Evolutionary conservation across 1,140 invertebrate species (phyloP).

Genomic region (Frieseomelitta varia): DNA sequence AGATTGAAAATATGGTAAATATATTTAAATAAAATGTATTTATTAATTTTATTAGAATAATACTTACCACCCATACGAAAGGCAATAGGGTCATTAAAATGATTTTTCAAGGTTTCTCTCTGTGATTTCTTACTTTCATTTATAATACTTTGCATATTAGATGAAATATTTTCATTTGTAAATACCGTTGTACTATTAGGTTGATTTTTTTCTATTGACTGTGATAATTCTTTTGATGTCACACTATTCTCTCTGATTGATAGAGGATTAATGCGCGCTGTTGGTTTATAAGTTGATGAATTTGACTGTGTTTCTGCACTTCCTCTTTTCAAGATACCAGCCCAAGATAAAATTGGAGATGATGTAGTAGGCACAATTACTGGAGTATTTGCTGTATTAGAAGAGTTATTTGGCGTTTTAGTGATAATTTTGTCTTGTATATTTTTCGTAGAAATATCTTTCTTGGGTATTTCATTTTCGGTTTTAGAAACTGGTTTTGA

Average conservation of each 20-base stretch:
- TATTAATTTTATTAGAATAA: constrained; percentile 8
- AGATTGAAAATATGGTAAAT: constrained; percentile 32
- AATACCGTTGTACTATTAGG: constrained; percentile 14
- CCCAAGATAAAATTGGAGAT: constrained; percentile 49
- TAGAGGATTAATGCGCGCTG: constrained; percentile 60
- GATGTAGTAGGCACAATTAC: constrained; percentile 22
- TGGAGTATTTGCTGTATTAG: constrained; percentile 5
- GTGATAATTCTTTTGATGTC: constrained; percentile 27
- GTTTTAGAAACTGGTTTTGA: constrained; percentile 44
- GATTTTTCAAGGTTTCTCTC: constrained; percentile 62
- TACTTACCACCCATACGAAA: constrained; percentile 86
- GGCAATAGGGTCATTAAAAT: constrained; percentile 84
- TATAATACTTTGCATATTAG: constrained; percentile 2
- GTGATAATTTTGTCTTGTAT: constrained; percentile 32
- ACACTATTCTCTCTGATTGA: constrained; percentile 42
- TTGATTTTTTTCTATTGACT: constrained; percentile 45
- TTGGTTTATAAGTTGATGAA: constrained; percentile 56
- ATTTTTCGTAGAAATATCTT: constrained; percentile 37
- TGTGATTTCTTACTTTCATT: constrained; percentile 36
- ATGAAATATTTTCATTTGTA: constrained; percentile 35
- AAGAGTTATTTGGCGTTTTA: constrained; percentile 29
- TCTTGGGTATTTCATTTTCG: constrained; percentile 50
- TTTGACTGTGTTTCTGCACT: constrained; percentile 39
- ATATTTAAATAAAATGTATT: constrained; percentile 14
- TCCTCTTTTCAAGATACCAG: constrained; percentile 63